A percentile compares a stretch with the other conserved stretches of the same genome.
phyloP scores from a whole-genome alignment of 2,888 invertebrate species.

The Drosophila rubida region DNA sequence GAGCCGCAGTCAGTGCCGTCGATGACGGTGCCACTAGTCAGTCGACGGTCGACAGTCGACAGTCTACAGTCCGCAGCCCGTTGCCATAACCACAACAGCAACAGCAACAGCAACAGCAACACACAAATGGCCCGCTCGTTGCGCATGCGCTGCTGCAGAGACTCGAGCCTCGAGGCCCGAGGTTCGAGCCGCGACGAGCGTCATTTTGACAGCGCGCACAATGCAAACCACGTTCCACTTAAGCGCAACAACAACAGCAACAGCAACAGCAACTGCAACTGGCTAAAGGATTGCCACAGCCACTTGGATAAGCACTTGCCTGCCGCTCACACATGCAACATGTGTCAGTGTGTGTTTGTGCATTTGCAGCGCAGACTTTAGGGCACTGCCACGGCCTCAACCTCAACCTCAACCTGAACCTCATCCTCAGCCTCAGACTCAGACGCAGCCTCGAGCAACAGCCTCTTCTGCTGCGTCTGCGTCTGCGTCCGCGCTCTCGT shows the following conservation, averaged over 20 bases:
- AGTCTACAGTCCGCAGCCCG: slow-evolving; percentile 1
- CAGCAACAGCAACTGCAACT: slow-evolving; percentile 32
- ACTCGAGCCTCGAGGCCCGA: slow-evolving; percentile 21
- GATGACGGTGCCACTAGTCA: slow-evolving; percentile 20
- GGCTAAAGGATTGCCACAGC: slow-evolving; percentile 72
- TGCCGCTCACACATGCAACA: slow-evolving; percentile 12
- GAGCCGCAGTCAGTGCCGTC: slow-evolving; percentile 11
- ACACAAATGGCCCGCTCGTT: slow-evolving; percentile 44
- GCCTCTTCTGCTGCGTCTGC: background rate
- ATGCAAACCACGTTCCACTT: slow-evolving; percentile 81
- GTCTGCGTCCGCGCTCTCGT: slow-evolving; percentile 6
- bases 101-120: slow-evolving; percentile 24
- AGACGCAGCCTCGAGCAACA: background rate
- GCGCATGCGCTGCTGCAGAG: slow-evolving; percentile 60
- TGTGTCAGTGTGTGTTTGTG: no score
- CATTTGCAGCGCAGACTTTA: slow-evolving; percentile 73
- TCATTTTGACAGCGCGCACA: slow-evolving; percentile 83
- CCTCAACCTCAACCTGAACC: slow-evolving; percentile 41
- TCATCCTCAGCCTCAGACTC: background rate
- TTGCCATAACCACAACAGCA: slow-evolving; percentile 31
- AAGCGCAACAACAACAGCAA: slow-evolving; percentile 58
- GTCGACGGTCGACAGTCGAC: background rate
- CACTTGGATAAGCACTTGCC: slow-evolving; percentile 80
- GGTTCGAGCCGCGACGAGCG: slow-evolving; percentile 68
- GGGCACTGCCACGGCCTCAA: slow-evolving; percentile 68